Evolutionary conservation across 2,888 invertebrate species (phyloP), one percentile per base, ranked within the genome.

Genomic region (Gymnocheta viridis): DNA sequence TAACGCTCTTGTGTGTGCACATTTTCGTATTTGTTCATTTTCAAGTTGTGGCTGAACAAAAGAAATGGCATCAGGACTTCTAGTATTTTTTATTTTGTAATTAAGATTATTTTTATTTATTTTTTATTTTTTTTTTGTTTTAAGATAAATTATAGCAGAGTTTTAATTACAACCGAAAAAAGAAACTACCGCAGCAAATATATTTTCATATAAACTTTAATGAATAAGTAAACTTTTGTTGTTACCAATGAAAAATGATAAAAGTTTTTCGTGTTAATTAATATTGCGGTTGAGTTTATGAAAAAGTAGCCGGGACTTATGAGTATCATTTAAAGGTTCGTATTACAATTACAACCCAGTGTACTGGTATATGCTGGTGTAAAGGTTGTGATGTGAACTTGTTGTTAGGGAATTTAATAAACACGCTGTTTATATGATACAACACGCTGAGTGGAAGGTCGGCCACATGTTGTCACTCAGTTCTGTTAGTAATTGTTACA

Each of bases 111-210:
- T n/a, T 32, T 32, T 51, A 19, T 6, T 58, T 19, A 12, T 51
- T 24, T 24, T 47, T 29, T 2, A 1, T 54, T 29, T 56, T 32
- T 64, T 38, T 27, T 49, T 24, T 47, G 19, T 9, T 38, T 56
- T 38, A 56, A 38, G n/a, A 67, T 47, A 60, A 77, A 38, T 76
- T 32, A 66, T 58, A 17, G 12, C 32, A 56, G 47, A 66, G 44
- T 67, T 76, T 76, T 76, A 66, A 76, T 76, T 76, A 56, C 35
- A 64, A 58, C 32, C 2, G 0, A 35, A 51, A 14, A 29, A 60
- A 10, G 29, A 44, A 49, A 38, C 24, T 44, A 29, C 58, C 38
- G 77, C 77, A 60, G 47, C 19, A n/a, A 6, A 47, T 58, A 56
- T 24, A 67, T 44, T 47, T 66, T 47, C 24, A 19, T 27, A 19